Evolutionary conservation across 2,888 invertebrate genomes (phyloP), one percentile per base, ranked within the genome.

Genomic region (Xestia c-nigrum): DNA sequence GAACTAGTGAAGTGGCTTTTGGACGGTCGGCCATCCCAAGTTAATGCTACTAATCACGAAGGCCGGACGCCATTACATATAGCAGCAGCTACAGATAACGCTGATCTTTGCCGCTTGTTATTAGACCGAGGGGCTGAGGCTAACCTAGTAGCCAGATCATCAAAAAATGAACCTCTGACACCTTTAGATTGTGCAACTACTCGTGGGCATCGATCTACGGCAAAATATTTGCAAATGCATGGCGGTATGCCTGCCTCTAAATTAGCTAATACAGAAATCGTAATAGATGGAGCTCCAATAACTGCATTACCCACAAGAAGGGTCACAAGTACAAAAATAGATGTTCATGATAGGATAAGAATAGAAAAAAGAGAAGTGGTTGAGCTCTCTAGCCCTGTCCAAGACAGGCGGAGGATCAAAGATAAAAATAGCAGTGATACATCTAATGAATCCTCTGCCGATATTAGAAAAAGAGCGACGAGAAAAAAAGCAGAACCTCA

Each of bases 21-120:
- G 75, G 97, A 98, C 71, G 98, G 98, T 89, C 97, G 98, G 81
- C 98, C 99, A 1, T 98, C 98, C 88, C 98, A 98, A 89, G 98
- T 99, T 69, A 99, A 98, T 94, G 98, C 98, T 67, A 98, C 98
- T 6, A 99, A 99, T 92, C 98, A 98, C 89, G 99, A 99, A 91
- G 99, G 99, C 0, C 97, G 99, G 80, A 99, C 99, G 40, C 98
- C 99, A 38, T 95, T 99, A 64, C 99, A 99, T 94, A 98, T 99
- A 81, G 99, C 99, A 1, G 99, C 99, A 14, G 97, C 99, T 67
- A 98, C 99, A 89, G 99, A 99, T 90, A 98, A 99, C 92, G 98
- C 99, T 7, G 99, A 99, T 93, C 98, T 99, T 95, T 99, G 99
- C 94, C 99, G 98, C 94, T 97, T 98, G 81, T 96, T 99, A 24